phyloP scores from a whole-genome alignment of 1,140 invertebrate genomes.

The Papilio machaon region DNA sequence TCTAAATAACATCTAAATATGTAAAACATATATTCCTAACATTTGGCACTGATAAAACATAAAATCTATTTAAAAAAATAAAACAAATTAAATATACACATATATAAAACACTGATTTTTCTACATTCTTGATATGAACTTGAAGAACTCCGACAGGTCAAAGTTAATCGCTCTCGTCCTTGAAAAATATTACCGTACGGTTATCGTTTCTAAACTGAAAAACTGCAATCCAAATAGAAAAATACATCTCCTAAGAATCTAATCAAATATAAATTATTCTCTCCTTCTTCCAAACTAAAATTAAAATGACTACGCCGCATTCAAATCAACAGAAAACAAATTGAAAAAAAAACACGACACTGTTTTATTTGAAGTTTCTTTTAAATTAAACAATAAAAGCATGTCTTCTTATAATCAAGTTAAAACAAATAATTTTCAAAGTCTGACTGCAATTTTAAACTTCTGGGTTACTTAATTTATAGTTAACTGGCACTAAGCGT shows the following conservation, averaged over 20 bases:
- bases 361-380: no score
- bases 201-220: slow-evolving; percentile 75
- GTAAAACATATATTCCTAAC: slow-evolving; percentile 30
- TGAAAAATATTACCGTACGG: slow-evolving; percentile 74
- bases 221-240: slow-evolving; percentile 70
- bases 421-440: no score
- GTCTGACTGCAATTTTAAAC: no score
- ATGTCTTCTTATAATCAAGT: no score
- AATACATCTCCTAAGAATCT: slow-evolving; percentile 41
- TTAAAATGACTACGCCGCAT: not conserved
- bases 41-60: slow-evolving; percentile 23
- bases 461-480: no score
- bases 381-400: no score
- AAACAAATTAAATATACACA: not conserved
- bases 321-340: no score
- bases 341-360: no score
- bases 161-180: slow-evolving; percentile 54
- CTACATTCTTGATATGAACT: not conserved
- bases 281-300: not conserved
- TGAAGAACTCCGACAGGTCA: slow-evolving; percentile 24
- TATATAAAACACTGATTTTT: slow-evolving; percentile 17
- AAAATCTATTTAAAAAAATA: slow-evolving; percentile 7
- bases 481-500: no score
- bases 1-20: slow-evolving; percentile 15
- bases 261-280: not conserved